Conservation (phyloP, 2,113 vertebrate genomes). For the Colistium nudipinnis region DNA sequence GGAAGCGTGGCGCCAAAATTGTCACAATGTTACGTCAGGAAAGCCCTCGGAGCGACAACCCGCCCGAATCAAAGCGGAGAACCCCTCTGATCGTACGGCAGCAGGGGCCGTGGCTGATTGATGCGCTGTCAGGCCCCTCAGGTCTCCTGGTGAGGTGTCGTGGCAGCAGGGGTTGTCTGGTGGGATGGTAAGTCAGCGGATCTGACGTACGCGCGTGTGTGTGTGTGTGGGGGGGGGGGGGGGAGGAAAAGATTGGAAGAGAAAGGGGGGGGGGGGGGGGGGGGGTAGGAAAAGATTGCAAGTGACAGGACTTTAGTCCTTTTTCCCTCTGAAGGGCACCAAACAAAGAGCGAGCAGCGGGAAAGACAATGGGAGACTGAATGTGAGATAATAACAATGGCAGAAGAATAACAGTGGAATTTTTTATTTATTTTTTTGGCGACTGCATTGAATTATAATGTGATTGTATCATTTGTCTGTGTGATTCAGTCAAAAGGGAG, state of each 20-base stretch:
- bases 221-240: conserved; percentile 6
- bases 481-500: conserved; percentile 51
- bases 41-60: conserved; percentile 17
- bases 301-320: conserved; percentile 34
- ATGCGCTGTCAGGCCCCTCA: conserved; percentile 31
- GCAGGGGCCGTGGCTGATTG: conserved; percentile 27
- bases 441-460: conserved; percentile 63
- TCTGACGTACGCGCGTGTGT: too few relatives aligned
- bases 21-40: conserved; percentile 39
- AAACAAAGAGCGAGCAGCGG: conserved; percentile 23
- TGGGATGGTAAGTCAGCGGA: conserved; percentile 31
- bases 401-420: conserved; percentile 49
- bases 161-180: conserved; percentile 26
- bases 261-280: conserved; percentile 31
- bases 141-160: conserved; percentile 33
- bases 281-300: conserved; percentile 21
- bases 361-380: conserved; percentile 23
- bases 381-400: conserved; percentile 19
- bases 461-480: conserved; percentile 70
- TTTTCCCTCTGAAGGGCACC: conserved; percentile 29
- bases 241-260: conserved; percentile 22
- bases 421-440: conserved; percentile 40
- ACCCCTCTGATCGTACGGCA: conserved; percentile 24
- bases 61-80: conserved; percentile 46
- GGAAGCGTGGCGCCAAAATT: conserved; percentile 47